Base-by-base conservation (phyloP, 2,113 vertebrate species). In the Brachypodius melanocephalos region DNA sequence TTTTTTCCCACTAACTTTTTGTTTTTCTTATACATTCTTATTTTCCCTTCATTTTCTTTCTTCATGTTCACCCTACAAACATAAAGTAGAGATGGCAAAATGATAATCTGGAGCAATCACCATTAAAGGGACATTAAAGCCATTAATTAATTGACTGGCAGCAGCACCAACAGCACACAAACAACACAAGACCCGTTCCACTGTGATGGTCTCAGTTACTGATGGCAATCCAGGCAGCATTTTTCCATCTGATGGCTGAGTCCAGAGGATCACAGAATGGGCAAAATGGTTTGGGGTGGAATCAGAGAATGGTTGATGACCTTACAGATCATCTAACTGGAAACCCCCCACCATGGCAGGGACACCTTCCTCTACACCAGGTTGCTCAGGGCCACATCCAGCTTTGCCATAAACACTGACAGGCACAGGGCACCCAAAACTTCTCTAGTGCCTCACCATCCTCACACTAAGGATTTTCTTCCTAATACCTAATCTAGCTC, bases 291-390 rank as follows among this genome's bases (percentile, higher is more conserved):
- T 65, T 52, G 17, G 43, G n/a, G 2, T 58, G 38, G 51, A 78
- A 45, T 31, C 46, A 52, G 46, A 36, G 20, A 31, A 43, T 32
- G 10, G 8, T 43, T 25, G 32, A 11, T 22, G 24, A 67, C 40
- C 9, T 52, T 34, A n/a, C 18, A 74, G 61, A 40, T 29, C 17
- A 40, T 12, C 38, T 29, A 14, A 19, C 16, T 52, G 28, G 34
- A 72, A 25, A 1, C 2, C 22, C 6, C 15, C 6, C 5, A 11
- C 12, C 26, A 45, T 2, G 6, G 14, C 16, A 65, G 32, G 9
- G 28, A 34, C 24, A 38, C 15, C 28, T 57, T 63, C 20, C n/a
- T 13, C 14, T 38, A 58, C n/a, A n/a, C 11, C 24, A 45, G 24
- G 8, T 11, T 34, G 38, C 32, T 40, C 51, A 65, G 26, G 67